Evolutionary conservation across 2,888 invertebrate species (phyloP).

Genomic region (Gisinianus flammeolus): DNA sequence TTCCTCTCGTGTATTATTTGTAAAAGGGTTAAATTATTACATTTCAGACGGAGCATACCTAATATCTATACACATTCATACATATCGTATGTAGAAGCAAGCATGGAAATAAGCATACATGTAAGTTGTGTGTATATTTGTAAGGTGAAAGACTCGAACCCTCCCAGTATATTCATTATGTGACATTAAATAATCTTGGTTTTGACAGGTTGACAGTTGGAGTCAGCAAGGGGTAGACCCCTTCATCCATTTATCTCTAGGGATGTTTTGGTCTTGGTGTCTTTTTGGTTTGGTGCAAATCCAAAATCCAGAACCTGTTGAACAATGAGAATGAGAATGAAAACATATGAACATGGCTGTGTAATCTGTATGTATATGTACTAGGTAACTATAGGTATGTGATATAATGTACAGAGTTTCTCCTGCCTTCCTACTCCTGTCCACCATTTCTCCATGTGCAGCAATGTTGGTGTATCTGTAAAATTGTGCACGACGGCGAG

Average conservation of each 20-base stretch:
- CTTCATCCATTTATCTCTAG: constrained; percentile 34
- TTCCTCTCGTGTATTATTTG: background rate
- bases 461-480: no score
- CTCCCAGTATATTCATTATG: constrained; percentile 28
- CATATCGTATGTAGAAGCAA: background rate
- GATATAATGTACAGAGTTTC: background rate
- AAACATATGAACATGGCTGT: background rate
- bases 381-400: background rate
- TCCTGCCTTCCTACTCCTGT: background rate
- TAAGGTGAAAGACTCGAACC: background rate
- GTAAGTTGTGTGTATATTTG: background rate
- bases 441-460: background rate
- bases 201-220: constrained; percentile 54
- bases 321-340: background rate
- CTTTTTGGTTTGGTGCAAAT: constrained; percentile 28
- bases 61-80: background rate
- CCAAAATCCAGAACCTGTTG: background rate
- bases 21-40: constrained; percentile 1
- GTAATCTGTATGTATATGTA: no score
- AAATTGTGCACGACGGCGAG: no score
- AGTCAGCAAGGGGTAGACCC: constrained; percentile 52
- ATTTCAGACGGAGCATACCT: background rate
- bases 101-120: background rate
- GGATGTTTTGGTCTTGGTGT: constrained; percentile 18
- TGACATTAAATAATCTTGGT: constrained; percentile 54